Evolutionary conservation across 1,140 invertebrate species (phyloP), one percentile per base, ranked within the genome.

Genomic region (Scaptomyza hsui): DNA sequence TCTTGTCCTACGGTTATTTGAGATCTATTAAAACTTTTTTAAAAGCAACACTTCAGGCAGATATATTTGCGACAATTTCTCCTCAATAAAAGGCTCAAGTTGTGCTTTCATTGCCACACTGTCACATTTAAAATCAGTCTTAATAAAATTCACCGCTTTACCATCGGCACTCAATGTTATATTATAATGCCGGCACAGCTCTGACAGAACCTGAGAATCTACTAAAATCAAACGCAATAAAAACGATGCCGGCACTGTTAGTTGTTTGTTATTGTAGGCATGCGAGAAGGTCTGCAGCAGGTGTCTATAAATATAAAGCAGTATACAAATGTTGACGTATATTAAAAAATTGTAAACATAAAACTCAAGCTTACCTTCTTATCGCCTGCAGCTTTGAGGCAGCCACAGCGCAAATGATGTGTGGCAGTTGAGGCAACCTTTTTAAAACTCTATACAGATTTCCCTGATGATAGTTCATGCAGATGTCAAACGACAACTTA

Each of bases 261-360:
- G 71, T 45, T 92, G 91, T 85, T 93, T 93, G 62, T 91, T 94
- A 70, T 86, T 93, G 72, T 94, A 94, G 24, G 92, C 93, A 62
- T 79, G 75, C 57, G 92, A 92, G 92, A 94, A 94, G 9, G 92
- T 91, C 73, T 88, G 39, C n/a, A 94, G 76, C 21, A 92, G 72
- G 44, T 81, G 80, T 64, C 93, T 94, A 49, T 19, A 37, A 12
- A 90, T 86, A 81, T 29, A 75, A 72, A 82, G 68, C 7, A 29
- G 2, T 29, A 2, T 21, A 68, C 7, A 9, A 29, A 37, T 37
- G 2, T 35, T 26, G 7, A 2, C 51, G 56, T 45, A 37, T n/a
- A 19, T 10, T 21, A 51, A 15, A 18, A 19, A 32, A 44, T 24
- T 24, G 4, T 24, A 24, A 29, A 48, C 24, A 24, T 15, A 19